A percentile compares a stretch with the other conserved stretches of the same genome.
Conservation (phyloP, 2,797 vertebrate genomes). For the Pangasius macronema region DNA sequence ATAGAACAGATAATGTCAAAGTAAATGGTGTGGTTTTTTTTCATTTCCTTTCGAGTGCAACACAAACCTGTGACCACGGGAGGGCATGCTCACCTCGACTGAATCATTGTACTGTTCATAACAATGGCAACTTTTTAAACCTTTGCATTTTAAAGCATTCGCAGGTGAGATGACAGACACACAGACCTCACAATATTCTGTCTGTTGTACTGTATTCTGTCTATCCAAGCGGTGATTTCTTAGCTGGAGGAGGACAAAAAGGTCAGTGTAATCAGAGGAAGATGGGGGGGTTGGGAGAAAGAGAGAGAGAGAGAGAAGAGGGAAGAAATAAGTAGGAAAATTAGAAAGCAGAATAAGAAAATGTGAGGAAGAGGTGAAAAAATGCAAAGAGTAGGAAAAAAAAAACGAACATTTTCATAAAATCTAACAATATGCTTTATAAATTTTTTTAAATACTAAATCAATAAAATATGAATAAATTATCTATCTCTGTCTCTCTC, state of each 20-base stretch:
- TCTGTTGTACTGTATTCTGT: background rate
- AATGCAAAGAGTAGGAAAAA: background rate
- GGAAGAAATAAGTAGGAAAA: background rate
- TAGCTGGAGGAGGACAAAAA: background rate
- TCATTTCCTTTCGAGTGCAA: background rate
- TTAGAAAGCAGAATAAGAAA: background rate
- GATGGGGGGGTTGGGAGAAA: background rate
- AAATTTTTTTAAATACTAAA: background rate
- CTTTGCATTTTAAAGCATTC: background rate
- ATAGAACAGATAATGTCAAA: slow-evolving; percentile 4
- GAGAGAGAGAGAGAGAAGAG: background rate
- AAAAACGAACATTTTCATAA: background rate
- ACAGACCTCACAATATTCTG: background rate
- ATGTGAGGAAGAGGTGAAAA: background rate
- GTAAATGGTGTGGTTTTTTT: background rate
- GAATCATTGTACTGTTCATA: background rate
- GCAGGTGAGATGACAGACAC: too few species aligned
- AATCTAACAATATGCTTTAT: too few species aligned
- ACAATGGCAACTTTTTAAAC: background rate
- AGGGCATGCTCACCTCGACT: background rate
- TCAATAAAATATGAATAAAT: too few species aligned
- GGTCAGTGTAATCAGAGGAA: too few species aligned
- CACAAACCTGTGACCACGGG: background rate
- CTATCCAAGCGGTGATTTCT: background rate
- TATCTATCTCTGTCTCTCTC: too few species aligned